Evolutionary conservation across 2,888 invertebrate species (phyloP).

Genomic region (Adelphocoris suturalis): DNA sequence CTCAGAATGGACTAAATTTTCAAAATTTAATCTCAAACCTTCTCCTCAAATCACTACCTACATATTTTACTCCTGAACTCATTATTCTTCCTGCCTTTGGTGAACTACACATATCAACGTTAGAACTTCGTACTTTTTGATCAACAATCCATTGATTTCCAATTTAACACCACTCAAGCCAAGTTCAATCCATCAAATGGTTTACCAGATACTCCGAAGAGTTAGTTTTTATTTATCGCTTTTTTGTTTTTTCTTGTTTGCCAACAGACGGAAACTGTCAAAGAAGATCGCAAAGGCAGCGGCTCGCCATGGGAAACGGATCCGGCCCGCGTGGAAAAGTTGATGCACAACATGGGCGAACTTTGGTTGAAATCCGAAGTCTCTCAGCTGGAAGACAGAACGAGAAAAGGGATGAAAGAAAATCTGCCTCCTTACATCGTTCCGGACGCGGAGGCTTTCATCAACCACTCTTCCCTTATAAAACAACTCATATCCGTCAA

Average conservation of each 20-base stretch:
- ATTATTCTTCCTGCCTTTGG: no score
- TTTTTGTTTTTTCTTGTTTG: neutral
- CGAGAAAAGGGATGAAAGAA: constrained; percentile 80
- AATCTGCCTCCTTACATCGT: constrained; percentile 87
- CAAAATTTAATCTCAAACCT: no score
- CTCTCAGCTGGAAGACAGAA: constrained; percentile 88
- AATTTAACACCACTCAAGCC: no score
- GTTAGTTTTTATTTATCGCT: no score
- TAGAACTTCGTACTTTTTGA: no score
- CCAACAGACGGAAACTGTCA: constrained; percentile 24
- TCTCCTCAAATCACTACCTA: no score
- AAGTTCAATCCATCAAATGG: no score
- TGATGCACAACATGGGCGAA: constrained; percentile 92
- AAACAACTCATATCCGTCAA: constrained; percentile 90
- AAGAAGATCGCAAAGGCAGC: constrained; percentile 50
- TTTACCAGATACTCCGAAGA: no score
- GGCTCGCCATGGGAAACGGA: constrained; percentile 55
- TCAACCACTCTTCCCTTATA: constrained; percentile 87
- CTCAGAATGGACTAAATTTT: no score
- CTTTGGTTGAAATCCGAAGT: constrained; percentile 94
- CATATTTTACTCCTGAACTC: no score
- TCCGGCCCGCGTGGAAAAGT: constrained; percentile 79
- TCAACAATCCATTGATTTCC: no score
- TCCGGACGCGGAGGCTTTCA: constrained; percentile 90
- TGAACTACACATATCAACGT: no score